A percentile compares a stretch with the other conserved stretches of the same genome.
Evolutionary conservation across 2,113 vertebrate genomes (phyloP).

Genomic region (Tichodroma muraria): DNA sequence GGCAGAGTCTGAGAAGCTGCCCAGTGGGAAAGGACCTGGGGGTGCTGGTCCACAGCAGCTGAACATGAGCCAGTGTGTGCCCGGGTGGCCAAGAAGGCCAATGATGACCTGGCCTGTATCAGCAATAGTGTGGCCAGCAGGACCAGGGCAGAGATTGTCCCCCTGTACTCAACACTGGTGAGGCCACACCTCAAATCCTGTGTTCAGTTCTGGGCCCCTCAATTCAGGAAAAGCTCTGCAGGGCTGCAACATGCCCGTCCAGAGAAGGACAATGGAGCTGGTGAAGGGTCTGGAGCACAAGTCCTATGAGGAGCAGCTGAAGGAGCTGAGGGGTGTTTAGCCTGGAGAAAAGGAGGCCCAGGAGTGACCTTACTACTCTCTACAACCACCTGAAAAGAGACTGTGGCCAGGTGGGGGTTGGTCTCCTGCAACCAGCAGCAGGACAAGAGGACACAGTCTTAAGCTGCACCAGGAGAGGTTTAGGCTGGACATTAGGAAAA

Average conservation of each 20-base stretch:
- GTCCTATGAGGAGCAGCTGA: not conserved
- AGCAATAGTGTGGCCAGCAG: not conserved
- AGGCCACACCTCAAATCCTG: rapidly evolving
- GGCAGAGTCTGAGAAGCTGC: not conserved
- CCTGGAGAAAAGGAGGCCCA: not conserved
- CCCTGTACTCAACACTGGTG: not conserved
- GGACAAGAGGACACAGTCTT: not conserved
- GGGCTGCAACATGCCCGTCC: rapidly evolving
- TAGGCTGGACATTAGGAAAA: not conserved
- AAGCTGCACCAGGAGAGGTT: not conserved
- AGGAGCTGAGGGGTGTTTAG: not conserved
- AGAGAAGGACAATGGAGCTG: rapidly evolving
- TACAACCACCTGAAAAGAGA: not conserved
- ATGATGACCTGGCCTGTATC: rapidly evolving
- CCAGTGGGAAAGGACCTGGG: not conserved
- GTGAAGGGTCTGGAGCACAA: not conserved
- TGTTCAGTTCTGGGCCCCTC: not conserved
- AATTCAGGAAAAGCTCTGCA: not conserved
- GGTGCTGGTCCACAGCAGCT: not conserved
- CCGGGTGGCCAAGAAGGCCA: not conserved
- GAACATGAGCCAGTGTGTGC: not conserved
- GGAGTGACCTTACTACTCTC: not conserved
- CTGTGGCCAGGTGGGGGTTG: no score
- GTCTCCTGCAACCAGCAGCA: rapidly evolving
- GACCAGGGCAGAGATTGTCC: not conserved